These are phyloP conservation scores for Gnatocerus cornutus DNA, from an alignment of 2,888 invertebrate genomes.

Conservation along the genomic window DNA sequence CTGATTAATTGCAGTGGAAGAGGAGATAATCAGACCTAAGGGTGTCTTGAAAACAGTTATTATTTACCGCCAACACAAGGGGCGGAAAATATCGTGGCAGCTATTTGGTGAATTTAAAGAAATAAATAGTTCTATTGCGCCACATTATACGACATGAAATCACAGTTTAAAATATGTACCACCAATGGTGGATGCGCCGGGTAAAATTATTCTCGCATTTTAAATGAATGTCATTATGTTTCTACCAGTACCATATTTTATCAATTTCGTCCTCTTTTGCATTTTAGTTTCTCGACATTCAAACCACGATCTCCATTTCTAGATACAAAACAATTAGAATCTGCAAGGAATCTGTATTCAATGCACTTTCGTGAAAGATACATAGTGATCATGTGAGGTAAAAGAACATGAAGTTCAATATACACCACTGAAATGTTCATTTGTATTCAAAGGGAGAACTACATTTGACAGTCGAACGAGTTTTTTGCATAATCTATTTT, in stretches of 20 bases:
- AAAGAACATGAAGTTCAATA: slow-evolving; percentile 17
- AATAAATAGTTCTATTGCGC: no score
- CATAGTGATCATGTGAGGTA: slow-evolving; percentile 27
- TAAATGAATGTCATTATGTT: no score
- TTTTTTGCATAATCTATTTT: slow-evolving; percentile 42
- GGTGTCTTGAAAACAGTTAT: slow-evolving; percentile 27
- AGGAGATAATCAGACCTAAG: slow-evolving; percentile 41
- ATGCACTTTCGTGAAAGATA: slow-evolving; percentile 16
- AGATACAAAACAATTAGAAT: slow-evolving; percentile 10
- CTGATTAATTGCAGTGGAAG: slow-evolving; percentile 43
- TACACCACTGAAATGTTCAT: slow-evolving; percentile 31
- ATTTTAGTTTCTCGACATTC: no score
- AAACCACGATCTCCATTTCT: no score
- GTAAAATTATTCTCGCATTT: no score
- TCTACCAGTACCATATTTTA: no score
- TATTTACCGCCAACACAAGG: slow-evolving; percentile 10
- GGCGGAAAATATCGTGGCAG: not conserved
- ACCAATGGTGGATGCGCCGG: no score
- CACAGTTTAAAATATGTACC: no score
- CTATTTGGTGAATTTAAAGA: no score
- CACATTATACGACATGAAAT: no score
- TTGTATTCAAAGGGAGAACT: slow-evolving; percentile 20
- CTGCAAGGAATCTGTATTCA: slow-evolving; percentile 20
- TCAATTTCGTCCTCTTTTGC: no score
- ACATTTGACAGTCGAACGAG: slow-evolving; percentile 30